Evolutionary conservation across 2,797 vertebrate species (phyloP).

Genomic region (Lepilemur septentrionalis): DNA sequence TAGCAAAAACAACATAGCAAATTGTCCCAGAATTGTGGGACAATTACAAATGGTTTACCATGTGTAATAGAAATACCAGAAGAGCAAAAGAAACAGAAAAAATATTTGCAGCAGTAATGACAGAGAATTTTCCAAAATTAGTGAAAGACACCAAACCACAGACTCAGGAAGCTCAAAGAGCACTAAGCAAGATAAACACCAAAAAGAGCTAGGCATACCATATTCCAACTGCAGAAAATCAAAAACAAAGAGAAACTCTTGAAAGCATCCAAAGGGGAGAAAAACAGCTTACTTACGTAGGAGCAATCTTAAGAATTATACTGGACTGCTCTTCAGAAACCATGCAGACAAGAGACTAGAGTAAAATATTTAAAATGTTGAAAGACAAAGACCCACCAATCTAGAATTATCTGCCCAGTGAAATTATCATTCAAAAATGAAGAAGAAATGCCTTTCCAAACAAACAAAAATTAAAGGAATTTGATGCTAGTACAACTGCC

Average conservation of each 20-base stretch:
- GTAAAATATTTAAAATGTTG: not conserved
- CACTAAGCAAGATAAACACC: not conserved
- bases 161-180: not conserved
- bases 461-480: not conserved
- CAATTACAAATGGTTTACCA: not conserved
- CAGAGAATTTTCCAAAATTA: not conserved
- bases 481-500: not conserved
- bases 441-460: not conserved
- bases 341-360: not conserved
- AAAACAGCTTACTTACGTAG: not conserved
- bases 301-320: not conserved
- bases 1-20: not conserved
- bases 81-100: not conserved
- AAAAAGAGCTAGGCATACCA: not conserved
- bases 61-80: not conserved
- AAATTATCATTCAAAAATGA: not conserved
- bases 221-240: not conserved
- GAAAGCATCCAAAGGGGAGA: not conserved
- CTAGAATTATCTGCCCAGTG: not conserved
- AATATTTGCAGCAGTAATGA: not conserved
- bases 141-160: not conserved
- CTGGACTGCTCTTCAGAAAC: not conserved
- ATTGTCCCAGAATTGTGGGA: not conserved
- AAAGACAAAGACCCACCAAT: not conserved
- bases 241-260: not conserved